Evolutionary conservation across 2,113 vertebrate species (phyloP), one percentile per base, ranked within the genome.

Genomic region (Pelodiscus sinensis): DNA sequence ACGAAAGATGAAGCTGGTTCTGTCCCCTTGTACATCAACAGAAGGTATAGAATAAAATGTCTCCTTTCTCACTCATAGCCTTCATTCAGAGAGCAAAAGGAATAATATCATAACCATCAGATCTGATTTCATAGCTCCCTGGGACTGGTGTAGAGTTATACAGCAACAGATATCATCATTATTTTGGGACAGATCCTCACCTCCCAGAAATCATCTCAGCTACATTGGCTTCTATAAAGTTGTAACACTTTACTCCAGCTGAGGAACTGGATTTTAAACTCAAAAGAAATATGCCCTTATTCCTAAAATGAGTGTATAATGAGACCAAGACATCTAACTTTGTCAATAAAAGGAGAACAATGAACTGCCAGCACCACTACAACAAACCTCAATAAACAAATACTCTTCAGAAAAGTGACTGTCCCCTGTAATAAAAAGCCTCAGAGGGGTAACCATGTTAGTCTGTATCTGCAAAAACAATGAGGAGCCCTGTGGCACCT

Each of bases 181-280:
- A 35, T 0, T 1, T 25, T 44, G 29, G 81, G 29, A 73, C 9
- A 5, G 84, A 81, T 1, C 1, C 14, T 65, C 21, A 5, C 54
- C 82, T 56, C 29, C 10, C 44, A 1, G 0, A 9, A 68, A 22
- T 51, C 35, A 73, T 81, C 16, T 27, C 65, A 38, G n/a, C n/a
- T 83, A 77, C 38, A 0, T 79, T 62, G 65, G 12, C 2, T 56
- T 75, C 77, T 50, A 4, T 13, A 84, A 35, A 2, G 0, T 16
- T 12, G 0, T 4, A 85, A 25, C 0, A 19, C 14, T 2, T 94
- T 24, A 1, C 8, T n/a, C 60, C 35, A 0, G 11, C 3, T 3
- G n/a, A 15, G 57, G 71, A 2, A 0, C 1, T 10, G 14, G 27
- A 77, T 25, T 77, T 27, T 50, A 25, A 77, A 44, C 73, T 22